A percentile compares a stretch with the other conserved stretches of the same genome.
Evolutionary conservation across 2,113 vertebrate species (phyloP).

Genomic region (Anhinga rufa): DNA sequence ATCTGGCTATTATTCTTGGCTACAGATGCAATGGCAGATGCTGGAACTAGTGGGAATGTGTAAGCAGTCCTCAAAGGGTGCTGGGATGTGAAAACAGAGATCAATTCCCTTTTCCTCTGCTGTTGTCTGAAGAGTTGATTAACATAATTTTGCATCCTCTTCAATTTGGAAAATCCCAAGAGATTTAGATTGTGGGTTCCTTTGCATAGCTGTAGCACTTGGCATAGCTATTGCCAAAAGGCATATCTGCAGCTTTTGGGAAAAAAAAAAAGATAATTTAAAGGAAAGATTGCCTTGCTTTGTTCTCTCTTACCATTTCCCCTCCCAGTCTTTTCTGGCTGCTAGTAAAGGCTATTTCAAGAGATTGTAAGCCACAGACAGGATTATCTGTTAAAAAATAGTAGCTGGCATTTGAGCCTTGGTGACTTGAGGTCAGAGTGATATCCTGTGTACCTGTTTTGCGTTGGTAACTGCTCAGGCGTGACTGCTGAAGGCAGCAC

Average conservation of each 20-base stretch:
- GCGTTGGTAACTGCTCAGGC: neutral
- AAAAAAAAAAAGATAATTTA: neutral
- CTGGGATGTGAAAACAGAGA: neutral
- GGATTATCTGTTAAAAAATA: constrained; percentile 11
- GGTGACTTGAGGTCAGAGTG: neutral
- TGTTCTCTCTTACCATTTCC: neutral
- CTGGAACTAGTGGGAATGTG: neutral
- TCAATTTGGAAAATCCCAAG: neutral
- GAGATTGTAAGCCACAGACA: neutral
- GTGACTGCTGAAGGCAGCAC: neutral
- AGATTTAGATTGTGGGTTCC: neutral
- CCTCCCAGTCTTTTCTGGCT: neutral
- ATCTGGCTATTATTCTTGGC: neutral
- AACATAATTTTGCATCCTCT: neutral
- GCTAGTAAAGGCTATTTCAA: neutral
- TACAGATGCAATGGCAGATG: neutral
- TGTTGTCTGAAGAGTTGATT: neutral
- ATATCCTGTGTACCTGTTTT: neutral
- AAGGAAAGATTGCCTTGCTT: neutral
- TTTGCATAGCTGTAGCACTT: neutral
- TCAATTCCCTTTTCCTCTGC: neutral
- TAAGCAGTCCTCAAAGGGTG: neutral
- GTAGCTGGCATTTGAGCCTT: neutral
- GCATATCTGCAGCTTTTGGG: neutral
- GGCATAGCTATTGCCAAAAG: neutral